Evolutionary conservation across 2,113 vertebrate genomes (phyloP).

Genomic region (Origma solitaria): DNA sequence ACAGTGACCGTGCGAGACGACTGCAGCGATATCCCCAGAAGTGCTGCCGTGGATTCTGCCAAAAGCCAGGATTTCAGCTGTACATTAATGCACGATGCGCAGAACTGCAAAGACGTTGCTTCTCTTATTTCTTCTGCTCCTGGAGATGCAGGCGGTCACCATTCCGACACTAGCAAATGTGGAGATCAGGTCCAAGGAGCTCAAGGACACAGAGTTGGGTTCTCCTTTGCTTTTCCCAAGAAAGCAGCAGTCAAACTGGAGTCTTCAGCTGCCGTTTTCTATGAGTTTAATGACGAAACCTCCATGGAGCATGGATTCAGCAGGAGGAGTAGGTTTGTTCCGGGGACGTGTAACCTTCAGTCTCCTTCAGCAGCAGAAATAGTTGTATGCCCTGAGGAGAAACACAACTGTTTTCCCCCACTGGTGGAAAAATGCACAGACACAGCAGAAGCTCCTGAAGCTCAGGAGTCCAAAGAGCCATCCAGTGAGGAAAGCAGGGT

Average conservation of each 20-base stretch:
- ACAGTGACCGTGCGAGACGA: conserved; percentile 81
- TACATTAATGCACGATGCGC: neutral
- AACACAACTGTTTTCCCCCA: neutral
- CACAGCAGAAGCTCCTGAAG: conserved; percentile 7
- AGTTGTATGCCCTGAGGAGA: conserved; percentile 57
- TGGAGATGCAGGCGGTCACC: conserved; percentile 25
- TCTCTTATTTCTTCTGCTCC: conserved; percentile 10
- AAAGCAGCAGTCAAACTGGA: conserved; percentile 82
- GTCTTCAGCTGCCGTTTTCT: conserved; percentile 85
- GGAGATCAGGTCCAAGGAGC: conserved; percentile 68
- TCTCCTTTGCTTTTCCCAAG: conserved; percentile 88
- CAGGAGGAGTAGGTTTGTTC: conserved; percentile 75
- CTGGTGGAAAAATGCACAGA: conserved; percentile 22
- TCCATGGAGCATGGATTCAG: conserved; percentile 60
- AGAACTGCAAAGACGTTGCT: conserved; percentile 14
- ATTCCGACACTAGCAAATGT: conserved; percentile 17
- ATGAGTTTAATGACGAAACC: conserved; percentile 77
- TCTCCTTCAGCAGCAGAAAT: conserved; percentile 54
- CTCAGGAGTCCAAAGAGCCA: conserved; percentile 44
- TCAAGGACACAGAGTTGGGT: conserved; percentile 76
- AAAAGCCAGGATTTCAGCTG: conserved; percentile 45
- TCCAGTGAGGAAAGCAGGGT: neutral
- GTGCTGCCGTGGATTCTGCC: conserved; percentile 8
- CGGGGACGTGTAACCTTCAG: conserved; percentile 54
- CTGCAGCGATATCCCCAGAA: conserved; percentile 52